A percentile compares a stretch with the other conserved stretches of the same genome.
phyloP scores from a whole-genome alignment of 1,140 invertebrate genomes.

The Drosophila parvula region DNA sequence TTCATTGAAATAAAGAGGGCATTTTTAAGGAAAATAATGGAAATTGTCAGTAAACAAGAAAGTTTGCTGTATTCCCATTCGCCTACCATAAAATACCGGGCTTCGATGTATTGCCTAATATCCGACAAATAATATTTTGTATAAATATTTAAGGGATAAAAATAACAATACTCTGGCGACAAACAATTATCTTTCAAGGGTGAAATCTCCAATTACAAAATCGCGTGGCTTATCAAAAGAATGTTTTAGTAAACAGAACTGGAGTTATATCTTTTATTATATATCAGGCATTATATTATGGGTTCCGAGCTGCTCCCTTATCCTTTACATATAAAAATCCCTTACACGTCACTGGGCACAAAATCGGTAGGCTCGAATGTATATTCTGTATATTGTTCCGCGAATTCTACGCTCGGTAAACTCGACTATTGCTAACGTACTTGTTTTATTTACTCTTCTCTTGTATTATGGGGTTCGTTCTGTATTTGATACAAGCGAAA shows the following conservation, averaged over 20 bases:
- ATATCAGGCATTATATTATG: too few species aligned
- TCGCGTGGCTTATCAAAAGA: too few species aligned
- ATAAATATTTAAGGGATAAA: too few species aligned
- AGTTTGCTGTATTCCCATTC: too few species aligned
- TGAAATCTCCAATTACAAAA: neutral
- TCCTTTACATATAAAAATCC: neutral
- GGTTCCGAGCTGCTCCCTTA: neutral
- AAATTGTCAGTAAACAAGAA: neutral
- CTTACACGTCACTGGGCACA: neutral
- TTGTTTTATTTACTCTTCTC: conserved; percentile 32
- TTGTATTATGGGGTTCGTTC: conserved; percentile 17
- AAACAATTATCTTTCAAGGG: too few species aligned
- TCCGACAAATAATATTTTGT: too few species aligned
- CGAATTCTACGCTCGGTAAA: neutral
- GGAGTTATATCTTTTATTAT: neutral
- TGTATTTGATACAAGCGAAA: conserved; percentile 33
- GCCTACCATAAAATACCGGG: too few species aligned
- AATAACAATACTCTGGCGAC: too few species aligned
- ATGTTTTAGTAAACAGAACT: neutral
- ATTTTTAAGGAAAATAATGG: neutral
- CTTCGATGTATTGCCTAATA: too few species aligned
- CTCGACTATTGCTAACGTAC: conserved; percentile 4
- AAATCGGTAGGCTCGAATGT: neutral
- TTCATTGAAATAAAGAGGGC: neutral
- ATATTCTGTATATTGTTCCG: neutral